Percentiles rank a stretch among this genome's conserved stretches.
Conservation (phyloP, 2,797 vertebrate genomes). For the Orientallactaga sibirica region DNA sequence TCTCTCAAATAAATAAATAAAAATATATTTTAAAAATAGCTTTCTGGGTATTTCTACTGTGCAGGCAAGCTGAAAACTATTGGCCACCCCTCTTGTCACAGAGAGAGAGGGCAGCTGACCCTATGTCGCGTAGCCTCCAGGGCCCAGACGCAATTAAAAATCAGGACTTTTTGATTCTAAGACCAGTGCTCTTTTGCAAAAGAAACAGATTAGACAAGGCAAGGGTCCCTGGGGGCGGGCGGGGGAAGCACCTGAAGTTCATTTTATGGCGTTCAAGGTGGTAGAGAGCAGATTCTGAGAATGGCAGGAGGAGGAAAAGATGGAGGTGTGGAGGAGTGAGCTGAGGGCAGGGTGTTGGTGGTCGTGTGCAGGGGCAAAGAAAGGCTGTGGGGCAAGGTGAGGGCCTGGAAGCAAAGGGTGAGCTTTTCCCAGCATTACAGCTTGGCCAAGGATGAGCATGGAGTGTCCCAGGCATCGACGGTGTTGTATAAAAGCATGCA, state of each 20-base stretch:
- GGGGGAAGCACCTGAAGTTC: not conserved
- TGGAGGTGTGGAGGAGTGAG: not conserved
- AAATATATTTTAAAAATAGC: not conserved
- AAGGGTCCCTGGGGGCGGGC: not conserved
- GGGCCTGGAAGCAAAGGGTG: not conserved
- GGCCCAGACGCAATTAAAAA: not conserved
- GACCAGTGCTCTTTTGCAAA: constrained; percentile 61
- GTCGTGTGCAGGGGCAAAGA: not conserved
- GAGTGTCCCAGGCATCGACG: not conserved
- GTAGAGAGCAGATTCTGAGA: not conserved
- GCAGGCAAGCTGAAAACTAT: not conserved
- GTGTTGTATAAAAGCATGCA: not conserved
- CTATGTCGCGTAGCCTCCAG: not conserved
- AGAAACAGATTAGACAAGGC: not conserved
- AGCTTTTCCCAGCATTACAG: not conserved
- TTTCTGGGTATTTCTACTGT: not conserved
- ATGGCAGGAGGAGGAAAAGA: not conserved
- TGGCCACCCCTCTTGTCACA: not conserved
- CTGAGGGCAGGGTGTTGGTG: too few species aligned
- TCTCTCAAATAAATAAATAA: too few species aligned
- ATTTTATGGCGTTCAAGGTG: not conserved
- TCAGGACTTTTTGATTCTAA: constrained; percentile 60
- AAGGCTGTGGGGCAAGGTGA: not conserved
- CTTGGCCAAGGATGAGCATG: not conserved
- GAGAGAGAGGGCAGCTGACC: not conserved